These are phyloP conservation scores for Bugula neritina DNA, from an alignment of 2,888 invertebrate species.

Conservation along the genomic window DNA sequence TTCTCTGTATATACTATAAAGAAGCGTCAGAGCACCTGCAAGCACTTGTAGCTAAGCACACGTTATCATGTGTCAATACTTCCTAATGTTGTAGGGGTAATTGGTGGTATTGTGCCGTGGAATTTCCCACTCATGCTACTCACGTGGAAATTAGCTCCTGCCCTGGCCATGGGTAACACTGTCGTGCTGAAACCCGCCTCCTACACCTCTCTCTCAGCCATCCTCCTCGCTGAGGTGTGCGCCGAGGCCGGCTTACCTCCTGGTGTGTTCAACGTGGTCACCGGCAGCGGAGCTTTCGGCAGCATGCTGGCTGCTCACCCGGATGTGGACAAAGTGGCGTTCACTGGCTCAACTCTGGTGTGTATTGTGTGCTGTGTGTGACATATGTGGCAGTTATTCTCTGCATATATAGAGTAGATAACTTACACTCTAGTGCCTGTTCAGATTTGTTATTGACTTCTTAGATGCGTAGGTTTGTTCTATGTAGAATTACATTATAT, in stretches of 20 bases:
- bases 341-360: constrained; percentile 53
- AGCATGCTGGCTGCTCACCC: constrained; percentile 46
- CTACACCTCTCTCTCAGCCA: constrained; percentile 52
- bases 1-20: too few relatives aligned
- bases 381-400: too few relatives aligned
- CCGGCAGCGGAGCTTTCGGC: constrained; percentile 49
- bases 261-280: constrained; percentile 56
- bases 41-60: too few relatives aligned
- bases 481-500: too few relatives aligned
- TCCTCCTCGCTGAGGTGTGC: constrained; percentile 56
- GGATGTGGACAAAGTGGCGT: constrained; percentile 52
- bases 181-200: constrained; percentile 56
- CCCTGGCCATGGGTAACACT: constrained; percentile 57
- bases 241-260: constrained; percentile 56
- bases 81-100: constrained; percentile 54
- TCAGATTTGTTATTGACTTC: too few relatives aligned
- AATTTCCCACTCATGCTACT: constrained; percentile 56
- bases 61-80: too few relatives aligned
- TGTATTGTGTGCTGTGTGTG: constrained; percentile 26
- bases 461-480: too few relatives aligned
- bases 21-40: too few relatives aligned
- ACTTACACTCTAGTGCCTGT: too few relatives aligned
- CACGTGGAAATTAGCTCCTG: constrained; percentile 56
- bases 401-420: too few relatives aligned
- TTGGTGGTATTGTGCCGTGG: constrained; percentile 54